These are phyloP conservation scores for Rhyzopertha dominica DNA, from an alignment of 1,140 invertebrate genomes.

Conservation along the genomic window DNA sequence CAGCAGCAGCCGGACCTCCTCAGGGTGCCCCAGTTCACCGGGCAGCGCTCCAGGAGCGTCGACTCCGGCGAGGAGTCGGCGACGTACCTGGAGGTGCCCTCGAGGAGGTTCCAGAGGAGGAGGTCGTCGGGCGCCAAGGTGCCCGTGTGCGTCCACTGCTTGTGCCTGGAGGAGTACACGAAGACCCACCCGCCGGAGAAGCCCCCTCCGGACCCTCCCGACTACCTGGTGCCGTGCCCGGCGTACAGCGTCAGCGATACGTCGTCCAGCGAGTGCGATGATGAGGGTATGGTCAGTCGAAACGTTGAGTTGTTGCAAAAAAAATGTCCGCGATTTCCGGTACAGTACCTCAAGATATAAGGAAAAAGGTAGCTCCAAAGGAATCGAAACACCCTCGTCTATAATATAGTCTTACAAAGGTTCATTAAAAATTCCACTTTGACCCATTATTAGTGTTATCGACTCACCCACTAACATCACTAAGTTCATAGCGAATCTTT, in stretches of 20 bases:
- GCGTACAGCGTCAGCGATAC: constrained; percentile 53
- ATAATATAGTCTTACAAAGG: too few species aligned
- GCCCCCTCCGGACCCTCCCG: constrained; percentile 44
- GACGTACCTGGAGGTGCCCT: constrained; percentile 62
- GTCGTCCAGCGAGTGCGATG: constrained; percentile 45
- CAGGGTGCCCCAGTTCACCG: constrained; percentile 60
- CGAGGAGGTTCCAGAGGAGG: constrained; percentile 56
- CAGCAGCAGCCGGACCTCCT: constrained; percentile 48
- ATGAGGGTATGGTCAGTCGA: constrained; percentile 43
- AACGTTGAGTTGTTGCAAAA: too few species aligned
- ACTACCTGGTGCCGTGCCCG: constrained; percentile 44
- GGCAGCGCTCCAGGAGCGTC: constrained; percentile 67
- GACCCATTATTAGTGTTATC: too few species aligned
- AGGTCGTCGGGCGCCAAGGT: constrained; percentile 58
- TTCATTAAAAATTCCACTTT: too few species aligned
- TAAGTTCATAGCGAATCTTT: too few species aligned
- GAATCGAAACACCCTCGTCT: too few species aligned
- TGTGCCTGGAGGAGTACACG: constrained; percentile 58
- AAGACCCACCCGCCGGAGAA: constrained; percentile 50
- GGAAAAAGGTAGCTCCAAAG: too few species aligned
- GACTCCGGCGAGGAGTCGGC: constrained; percentile 67
- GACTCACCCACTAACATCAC: too few species aligned
- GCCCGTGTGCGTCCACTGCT: constrained; percentile 59
- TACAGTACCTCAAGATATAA: too few species aligned
- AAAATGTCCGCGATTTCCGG: too few species aligned